These are phyloP conservation scores for Epinotia demarniana DNA, from an alignment of 2,888 invertebrate species.

Conservation along the genomic window DNA sequence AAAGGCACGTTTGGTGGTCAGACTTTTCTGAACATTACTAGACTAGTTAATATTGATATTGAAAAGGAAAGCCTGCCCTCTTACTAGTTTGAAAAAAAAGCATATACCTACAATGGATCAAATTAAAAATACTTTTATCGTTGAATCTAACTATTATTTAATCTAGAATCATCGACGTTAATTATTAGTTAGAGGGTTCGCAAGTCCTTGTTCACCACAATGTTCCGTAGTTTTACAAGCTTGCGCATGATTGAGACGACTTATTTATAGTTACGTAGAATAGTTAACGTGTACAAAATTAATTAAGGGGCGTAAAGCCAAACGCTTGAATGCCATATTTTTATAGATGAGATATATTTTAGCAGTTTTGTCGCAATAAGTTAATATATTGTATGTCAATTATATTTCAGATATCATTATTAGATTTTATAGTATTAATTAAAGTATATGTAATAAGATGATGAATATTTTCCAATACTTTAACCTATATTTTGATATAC, in stretches of 20 bases:
- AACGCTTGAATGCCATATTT: conserved; percentile 72
- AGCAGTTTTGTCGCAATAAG: conserved; percentile 24
- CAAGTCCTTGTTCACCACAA: conserved; percentile 5
- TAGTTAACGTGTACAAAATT: conserved; percentile 63
- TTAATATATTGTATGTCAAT: background rate
- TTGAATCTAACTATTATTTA: background rate
- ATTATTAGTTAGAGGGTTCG: background rate
- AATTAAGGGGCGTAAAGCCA: conserved; percentile 56
- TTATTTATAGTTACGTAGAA: conserved; percentile 54
- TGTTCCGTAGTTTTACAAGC: conserved; percentile 7
- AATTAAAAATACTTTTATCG: background rate
- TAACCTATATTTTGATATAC: no score
- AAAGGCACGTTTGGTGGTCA: background rate
- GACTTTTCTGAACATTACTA: background rate
- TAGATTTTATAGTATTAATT: no score
- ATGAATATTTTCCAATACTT: no score
- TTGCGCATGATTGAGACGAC: conserved; percentile 20
- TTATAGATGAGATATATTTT: conserved; percentile 50
- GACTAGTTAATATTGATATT: background rate
- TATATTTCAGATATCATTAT: background rate
- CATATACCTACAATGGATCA: background rate
- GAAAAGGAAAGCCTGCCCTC: background rate
- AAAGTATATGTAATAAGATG: no score
- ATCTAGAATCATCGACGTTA: background rate
- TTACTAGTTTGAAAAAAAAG: background rate